Base-by-base conservation (phyloP, 2,797 vertebrate genomes). In the Anas bernieri region DNA sequence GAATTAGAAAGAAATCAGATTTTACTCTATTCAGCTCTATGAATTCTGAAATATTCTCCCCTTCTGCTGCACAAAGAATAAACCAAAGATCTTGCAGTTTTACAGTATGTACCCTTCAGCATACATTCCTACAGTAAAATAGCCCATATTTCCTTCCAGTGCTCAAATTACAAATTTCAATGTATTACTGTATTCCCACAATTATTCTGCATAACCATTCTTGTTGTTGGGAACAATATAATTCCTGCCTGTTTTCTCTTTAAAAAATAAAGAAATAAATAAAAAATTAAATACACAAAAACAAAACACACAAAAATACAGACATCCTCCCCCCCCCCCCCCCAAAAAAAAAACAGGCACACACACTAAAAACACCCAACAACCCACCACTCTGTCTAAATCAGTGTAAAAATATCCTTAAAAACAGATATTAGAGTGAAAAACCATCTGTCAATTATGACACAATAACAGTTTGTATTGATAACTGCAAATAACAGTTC, bases 401-500 rank as follows among this genome's bases (percentile, higher is more conserved):
- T 88, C 90, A 67, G 92, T 93, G 95, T 93, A 96, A 96, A 96
- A 96, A 96, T 96, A 96, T 96, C 96, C 94, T 87, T 92, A 95
- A 96, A 96, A 96, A 95, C 96, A 96, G 94, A 96, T 96, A 96
- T 94, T 94, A 96, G 45, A 96, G 90, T 91, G 92, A 91, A 96
- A 95, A 96, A 96, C 93, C 95, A 96, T 96, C 95, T 96, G 96
- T 92, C 95, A 96, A 96, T 96, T 95, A 95, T 95, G 95, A 78
- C 96, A 96, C 93, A 96, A 95, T 95, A 96, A 96, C 95, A 96
- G 96, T 96, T 96, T 96, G 96, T 94, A 96, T 96, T 96, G 95
- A 92, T 96, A 96, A 96, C 95, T 93, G 93, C 86, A 96, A 94
- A 66, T 88, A 96, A 95, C 94, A 96, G 95, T 83, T 96, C 94